Base-by-base conservation (phyloP, 2,888 invertebrate species). In the Chrysina gloriosa region DNA sequence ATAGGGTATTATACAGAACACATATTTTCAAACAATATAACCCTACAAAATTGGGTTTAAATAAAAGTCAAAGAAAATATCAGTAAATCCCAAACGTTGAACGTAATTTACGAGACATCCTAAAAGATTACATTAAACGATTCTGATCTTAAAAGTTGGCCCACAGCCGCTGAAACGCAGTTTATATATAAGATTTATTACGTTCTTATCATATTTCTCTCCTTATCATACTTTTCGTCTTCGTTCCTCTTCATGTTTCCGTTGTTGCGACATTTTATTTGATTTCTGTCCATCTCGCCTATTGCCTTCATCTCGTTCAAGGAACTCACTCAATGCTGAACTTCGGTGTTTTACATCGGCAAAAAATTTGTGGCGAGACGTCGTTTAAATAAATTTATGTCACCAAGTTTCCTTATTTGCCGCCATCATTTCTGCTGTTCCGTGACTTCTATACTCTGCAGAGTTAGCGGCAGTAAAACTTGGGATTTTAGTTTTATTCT, bases 111-210 rank as follows among this genome's bases (percentile, higher is more conserved):
- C 2, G 7, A 21, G 7, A 45, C 21, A 1, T 9, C 19, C 16
- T 3, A 19, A 14, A 21, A 6, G 11, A 23, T 39, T 14, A 23
- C 58, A 31, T 14, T 25, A 16, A 58, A 36, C 23, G 39, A 9
- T 25, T 39, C 14, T 31, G 31, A 52, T 31, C 31, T 52, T 52
- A 29, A 39, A 29, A 3, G 31, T 45, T 16, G 2, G 9, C 14
- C 48, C 50, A 36, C 16, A 48, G 48, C 69, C 75, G 77, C 74
- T 74, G 75, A 75, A 74, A 74, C 74, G 75, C 73, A 76, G 77
- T 77, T 77, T 75, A 77, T 77, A 77, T 77, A 71, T 74, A 69
- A 77, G 77, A 78, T 78, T 78, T 77, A 78, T 77, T 68, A 75
- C 27, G 11, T 16, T n/a, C 52, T 52, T 31, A 29, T 31, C 58